These are phyloP conservation scores for Oenanthe melanoleuca DNA, from an alignment of 2,113 vertebrate genomes.

Conservation along the genomic window DNA sequence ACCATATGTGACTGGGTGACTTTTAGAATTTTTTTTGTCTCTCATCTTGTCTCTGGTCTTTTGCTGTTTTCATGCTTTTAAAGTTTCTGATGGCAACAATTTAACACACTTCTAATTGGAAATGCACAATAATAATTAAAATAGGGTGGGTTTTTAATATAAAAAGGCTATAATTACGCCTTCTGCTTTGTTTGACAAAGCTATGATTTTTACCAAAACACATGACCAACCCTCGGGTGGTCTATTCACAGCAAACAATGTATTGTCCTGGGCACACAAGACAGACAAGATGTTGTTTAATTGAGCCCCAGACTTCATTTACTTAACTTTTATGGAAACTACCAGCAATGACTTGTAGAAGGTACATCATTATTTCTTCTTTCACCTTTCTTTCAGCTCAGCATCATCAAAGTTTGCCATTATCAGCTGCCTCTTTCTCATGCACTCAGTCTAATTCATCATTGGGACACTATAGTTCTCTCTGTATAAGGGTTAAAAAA, in stretches of 20 bases:
- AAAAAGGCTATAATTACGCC: slow-evolving; percentile 43
- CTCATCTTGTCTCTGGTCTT: background rate
- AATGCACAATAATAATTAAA: slow-evolving; percentile 50
- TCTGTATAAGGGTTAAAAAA: background rate
- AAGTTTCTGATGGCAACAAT: slow-evolving; percentile 16
- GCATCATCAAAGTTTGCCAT: background rate
- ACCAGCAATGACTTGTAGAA: background rate
- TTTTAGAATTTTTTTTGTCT: background rate
- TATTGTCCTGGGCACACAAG: slow-evolving; percentile 51
- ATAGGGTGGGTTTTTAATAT: background rate
- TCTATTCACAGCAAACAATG: slow-evolving; percentile 63
- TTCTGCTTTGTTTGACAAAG: slow-evolving; percentile 60
- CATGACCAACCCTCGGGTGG: slow-evolving; percentile 66
- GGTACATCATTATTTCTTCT: background rate
- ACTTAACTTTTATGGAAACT: slow-evolving; percentile 47
- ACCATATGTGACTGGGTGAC: background rate
- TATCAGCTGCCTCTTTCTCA: background rate
- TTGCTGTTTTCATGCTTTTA: background rate
- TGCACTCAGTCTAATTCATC: background rate
- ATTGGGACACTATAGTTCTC: background rate
- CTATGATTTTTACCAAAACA: slow-evolving; percentile 64
- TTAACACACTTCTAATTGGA: slow-evolving; percentile 29
- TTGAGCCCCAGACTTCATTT: slow-evolving; percentile 40
- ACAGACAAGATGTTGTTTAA: slow-evolving; percentile 45
- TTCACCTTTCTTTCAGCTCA: background rate